Percentiles rank a stretch among this genome's conserved stretches.
Evolutionary conservation across 2,113 vertebrate genomes (phyloP).

Genomic region (Phocoena phocoena): DNA sequence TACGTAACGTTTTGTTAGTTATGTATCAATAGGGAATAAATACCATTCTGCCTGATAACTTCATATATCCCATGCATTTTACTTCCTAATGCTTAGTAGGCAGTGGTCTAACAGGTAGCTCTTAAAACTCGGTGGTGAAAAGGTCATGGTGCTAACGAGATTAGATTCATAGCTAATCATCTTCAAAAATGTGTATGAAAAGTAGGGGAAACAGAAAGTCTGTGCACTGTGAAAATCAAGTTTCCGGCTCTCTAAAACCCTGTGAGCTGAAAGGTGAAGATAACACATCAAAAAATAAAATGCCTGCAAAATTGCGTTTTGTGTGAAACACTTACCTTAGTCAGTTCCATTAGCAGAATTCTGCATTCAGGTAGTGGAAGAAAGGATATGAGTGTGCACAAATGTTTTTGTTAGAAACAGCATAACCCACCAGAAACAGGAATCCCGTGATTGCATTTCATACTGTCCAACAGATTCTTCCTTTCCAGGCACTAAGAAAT

Average conservation of each 20-base stretch:
- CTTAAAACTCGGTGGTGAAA: neutral
- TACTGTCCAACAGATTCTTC: slow-evolving; percentile 71
- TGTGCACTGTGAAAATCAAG: neutral
- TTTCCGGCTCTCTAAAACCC: slow-evolving; percentile 32
- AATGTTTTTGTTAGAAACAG: slow-evolving; percentile 46
- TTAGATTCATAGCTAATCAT: slow-evolving; percentile 14
- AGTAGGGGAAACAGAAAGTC: slow-evolving; percentile 51
- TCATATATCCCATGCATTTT: neutral
- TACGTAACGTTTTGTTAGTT: slow-evolving; percentile 52
- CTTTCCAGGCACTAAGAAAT: slow-evolving; percentile 66
- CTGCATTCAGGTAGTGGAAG: neutral
- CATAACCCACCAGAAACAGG: neutral
- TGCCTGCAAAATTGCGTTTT: slow-evolving; percentile 44
- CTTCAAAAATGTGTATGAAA: slow-evolving; percentile 28
- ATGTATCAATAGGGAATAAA: slow-evolving; percentile 10
- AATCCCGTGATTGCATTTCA: slow-evolving; percentile 53
- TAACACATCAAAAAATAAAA: slow-evolving; percentile 43
- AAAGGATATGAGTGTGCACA: slow-evolving; percentile 68
- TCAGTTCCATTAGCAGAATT: slow-evolving; percentile 1
- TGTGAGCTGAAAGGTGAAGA: slow-evolving; percentile 22
- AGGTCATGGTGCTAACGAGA: slow-evolving; percentile 38
- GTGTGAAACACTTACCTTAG: slow-evolving; percentile 6
- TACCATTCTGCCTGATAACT: neutral
- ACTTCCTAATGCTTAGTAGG: neutral
- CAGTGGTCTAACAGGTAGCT: slow-evolving; percentile 22